phyloP scores from a whole-genome alignment of 2,888 invertebrate genomes.

The Plutella xylostella region DNA sequence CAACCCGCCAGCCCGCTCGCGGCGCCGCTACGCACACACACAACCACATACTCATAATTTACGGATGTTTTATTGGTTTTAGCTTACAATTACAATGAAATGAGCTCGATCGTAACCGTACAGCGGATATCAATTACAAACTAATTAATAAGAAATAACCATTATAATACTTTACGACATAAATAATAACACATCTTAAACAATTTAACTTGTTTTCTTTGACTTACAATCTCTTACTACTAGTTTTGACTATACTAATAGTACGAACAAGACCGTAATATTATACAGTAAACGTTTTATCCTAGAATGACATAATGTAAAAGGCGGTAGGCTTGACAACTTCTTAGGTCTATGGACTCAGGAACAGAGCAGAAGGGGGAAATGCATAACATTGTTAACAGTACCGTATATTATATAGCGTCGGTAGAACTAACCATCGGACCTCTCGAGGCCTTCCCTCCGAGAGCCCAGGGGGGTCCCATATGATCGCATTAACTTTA shows the following conservation, averaged over 20 bases:
- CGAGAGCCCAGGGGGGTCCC: no score
- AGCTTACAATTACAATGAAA: slow-evolving; percentile 33
- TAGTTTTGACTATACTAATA: slow-evolving; percentile 66
- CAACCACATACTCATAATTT: neutral
- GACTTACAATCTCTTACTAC: slow-evolving; percentile 67
- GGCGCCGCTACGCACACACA: neutral
- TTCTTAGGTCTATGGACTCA: slow-evolving; percentile 61
- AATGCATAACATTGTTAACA: neutral
- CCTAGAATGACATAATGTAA: slow-evolving; percentile 66
- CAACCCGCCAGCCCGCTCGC: neutral
- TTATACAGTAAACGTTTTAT: slow-evolving; percentile 54
- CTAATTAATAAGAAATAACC: slow-evolving; percentile 71
- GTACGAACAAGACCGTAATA: slow-evolving; percentile 66
- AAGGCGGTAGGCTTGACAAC: slow-evolving; percentile 69
- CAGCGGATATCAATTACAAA: slow-evolving; percentile 64
- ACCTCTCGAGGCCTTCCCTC: no score
- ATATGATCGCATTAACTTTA: no score
- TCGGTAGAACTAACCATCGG: no score
- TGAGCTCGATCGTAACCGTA: slow-evolving; percentile 43
- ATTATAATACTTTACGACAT: slow-evolving; percentile 71
- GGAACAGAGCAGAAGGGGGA: neutral
- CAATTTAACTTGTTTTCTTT: slow-evolving; percentile 69
- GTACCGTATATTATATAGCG: no score
- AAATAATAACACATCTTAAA: slow-evolving; percentile 71
- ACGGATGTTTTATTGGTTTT: slow-evolving; percentile 52